phyloP scores from a whole-genome alignment of 1,140 invertebrate genomes.

The Aphis craccivora region DNA sequence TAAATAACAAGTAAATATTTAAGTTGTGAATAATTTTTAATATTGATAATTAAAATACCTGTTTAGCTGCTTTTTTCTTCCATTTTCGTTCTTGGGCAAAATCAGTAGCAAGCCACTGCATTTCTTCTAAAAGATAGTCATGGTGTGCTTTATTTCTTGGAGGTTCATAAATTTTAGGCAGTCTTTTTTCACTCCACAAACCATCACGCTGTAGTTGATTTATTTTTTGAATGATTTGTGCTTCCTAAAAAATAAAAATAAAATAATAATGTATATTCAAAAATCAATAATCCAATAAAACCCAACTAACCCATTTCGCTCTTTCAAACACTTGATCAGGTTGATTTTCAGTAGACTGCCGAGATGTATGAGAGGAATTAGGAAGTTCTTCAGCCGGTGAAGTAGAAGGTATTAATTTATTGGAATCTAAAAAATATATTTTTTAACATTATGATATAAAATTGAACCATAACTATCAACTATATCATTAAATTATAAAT shows the following conservation, averaged over 20 bases:
- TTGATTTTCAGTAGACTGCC: slow-evolving; percentile 49
- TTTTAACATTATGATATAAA: background rate
- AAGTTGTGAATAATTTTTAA: background rate
- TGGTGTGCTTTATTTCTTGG: slow-evolving; percentile 92
- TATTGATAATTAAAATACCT: slow-evolving; percentile 66
- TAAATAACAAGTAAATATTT: slow-evolving; percentile 57
- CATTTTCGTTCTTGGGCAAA: slow-evolving; percentile 97
- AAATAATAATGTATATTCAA: background rate
- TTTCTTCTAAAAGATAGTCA: slow-evolving; percentile 98
- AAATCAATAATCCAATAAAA: background rate
- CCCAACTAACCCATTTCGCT: slow-evolving; percentile 39
- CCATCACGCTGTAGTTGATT: slow-evolving; percentile 87
- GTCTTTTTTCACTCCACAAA: slow-evolving; percentile 88
- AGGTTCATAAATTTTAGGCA: slow-evolving; percentile 93
- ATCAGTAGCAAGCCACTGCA: slow-evolving; percentile 97
- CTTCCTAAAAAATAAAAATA: slow-evolving; percentile 79
- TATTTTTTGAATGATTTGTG: slow-evolving; percentile 91
- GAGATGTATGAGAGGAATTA: background rate
- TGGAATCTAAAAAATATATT: background rate
- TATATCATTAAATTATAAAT: too few relatives aligned
- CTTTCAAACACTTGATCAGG: slow-evolving; percentile 44
- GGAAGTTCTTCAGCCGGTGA: slow-evolving; percentile 17
- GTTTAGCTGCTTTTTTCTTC: slow-evolving; percentile 95
- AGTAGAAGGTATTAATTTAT: slow-evolving; percentile 36
- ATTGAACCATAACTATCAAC: too few relatives aligned